Evolutionary conservation across 2,113 vertebrate species (phyloP).

Genomic region (Emydura subglobosa): DNA sequence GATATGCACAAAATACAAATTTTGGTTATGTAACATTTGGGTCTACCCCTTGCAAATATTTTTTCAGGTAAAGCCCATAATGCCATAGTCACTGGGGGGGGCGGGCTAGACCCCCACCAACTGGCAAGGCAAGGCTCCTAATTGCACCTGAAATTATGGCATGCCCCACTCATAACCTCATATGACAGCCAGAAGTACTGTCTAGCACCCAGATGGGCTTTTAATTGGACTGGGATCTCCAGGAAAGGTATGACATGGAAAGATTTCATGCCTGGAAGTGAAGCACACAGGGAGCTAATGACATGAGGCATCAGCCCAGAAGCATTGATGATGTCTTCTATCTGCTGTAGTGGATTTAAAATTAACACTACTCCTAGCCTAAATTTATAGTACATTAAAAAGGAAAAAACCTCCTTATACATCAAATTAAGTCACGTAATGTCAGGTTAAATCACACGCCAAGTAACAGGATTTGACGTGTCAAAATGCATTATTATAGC

Average conservation of each 20-base stretch:
- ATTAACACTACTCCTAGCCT: not conserved
- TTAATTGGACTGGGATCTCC: not conserved
- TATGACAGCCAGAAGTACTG: not conserved
- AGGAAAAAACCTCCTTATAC: not conserved
- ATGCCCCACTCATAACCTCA: not conserved
- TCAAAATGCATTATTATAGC: not conserved
- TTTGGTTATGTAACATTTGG: not conserved
- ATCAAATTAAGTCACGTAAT: not conserved
- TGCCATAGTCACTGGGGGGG: not conserved
- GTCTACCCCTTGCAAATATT: not conserved
- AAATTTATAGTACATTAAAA: not conserved
- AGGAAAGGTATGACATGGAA: not conserved
- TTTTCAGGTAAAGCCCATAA: not conserved
- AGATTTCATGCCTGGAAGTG: not conserved
- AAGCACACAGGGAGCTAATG: not conserved
- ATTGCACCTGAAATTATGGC: not conserved
- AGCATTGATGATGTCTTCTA: not conserved
- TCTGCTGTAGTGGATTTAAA: not conserved
- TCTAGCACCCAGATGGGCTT: fast-evolving
- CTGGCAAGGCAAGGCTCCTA: not conserved
- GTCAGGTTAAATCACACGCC: not conserved
- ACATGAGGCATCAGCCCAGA: not conserved
- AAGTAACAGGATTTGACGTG: fast-evolving
- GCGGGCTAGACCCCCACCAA: not conserved
- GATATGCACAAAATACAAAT: not conserved